Conservation (phyloP, 2,113 vertebrate species). For the Menura novaehollandiae region DNA sequence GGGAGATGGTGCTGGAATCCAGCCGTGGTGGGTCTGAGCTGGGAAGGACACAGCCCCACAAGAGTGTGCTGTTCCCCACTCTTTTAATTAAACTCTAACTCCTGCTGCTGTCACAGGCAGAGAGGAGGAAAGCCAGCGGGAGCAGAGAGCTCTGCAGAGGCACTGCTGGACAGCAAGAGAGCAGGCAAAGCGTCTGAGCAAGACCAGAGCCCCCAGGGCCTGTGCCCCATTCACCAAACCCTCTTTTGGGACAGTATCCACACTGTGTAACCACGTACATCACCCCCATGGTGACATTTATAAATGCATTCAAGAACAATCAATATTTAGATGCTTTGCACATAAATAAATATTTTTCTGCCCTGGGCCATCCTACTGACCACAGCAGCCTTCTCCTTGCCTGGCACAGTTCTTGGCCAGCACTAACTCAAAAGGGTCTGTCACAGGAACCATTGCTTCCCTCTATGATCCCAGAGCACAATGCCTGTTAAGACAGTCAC, state of each 20-base stretch:
- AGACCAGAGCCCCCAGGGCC: rapidly evolving
- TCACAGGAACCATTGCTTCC: background rate
- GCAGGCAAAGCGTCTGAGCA: rapidly evolving
- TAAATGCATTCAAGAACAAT: background rate
- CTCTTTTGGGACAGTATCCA: background rate
- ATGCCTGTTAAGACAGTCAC: rapidly evolving
- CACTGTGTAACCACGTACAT: rapidly evolving
- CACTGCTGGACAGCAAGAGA: rapidly evolving
- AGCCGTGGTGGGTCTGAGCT: background rate
- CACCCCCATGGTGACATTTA: background rate
- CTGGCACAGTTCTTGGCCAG: background rate
- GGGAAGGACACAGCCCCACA: background rate
- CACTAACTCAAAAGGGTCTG: too few species aligned
- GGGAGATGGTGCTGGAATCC: background rate
- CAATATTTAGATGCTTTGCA: background rate
- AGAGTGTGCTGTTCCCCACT: background rate
- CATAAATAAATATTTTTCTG: background rate
- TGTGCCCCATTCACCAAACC: background rate
- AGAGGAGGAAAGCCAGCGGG: background rate
- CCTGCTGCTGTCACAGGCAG: background rate
- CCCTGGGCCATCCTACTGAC: background rate
- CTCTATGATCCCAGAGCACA: rapidly evolving
- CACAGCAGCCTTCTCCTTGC: rapidly evolving
- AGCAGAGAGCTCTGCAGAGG: background rate
- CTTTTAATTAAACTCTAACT: background rate